A percentile compares a stretch with the other conserved stretches of the same genome.
These are phyloP conservation scores for Galaxea fascicularis DNA, from an alignment of 92 coral and sea anemone species.

Conservation along the genomic window DNA sequence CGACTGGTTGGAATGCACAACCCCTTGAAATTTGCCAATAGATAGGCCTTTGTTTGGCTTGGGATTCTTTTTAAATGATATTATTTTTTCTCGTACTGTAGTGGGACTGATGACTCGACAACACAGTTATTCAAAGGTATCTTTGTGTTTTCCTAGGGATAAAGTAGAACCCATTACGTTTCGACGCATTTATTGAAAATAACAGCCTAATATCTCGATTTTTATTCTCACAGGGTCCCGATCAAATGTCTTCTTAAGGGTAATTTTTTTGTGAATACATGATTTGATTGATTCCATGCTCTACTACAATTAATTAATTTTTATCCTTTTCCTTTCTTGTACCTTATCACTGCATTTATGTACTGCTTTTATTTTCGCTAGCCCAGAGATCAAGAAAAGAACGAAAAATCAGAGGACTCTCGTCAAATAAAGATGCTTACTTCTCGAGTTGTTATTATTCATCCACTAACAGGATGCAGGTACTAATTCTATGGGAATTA, in stretches of 20 bases:
- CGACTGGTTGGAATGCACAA: too few relatives aligned
- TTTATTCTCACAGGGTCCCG: constrained; percentile 17
- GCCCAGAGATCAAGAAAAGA: constrained; percentile 24
- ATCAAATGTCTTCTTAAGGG: constrained; percentile 38
- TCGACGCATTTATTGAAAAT: not conserved
- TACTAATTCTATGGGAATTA: not conserved
- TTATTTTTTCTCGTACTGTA: not conserved
- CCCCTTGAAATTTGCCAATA: too few relatives aligned
- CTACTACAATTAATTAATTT: too few relatives aligned
- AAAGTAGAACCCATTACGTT: too few relatives aligned
- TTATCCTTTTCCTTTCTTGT: too few relatives aligned
- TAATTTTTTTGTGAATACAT: not conserved
- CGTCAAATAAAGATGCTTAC: constrained; percentile 68
- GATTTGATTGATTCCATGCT: not conserved
- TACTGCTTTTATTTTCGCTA: not conserved
- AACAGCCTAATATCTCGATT: not conserved
- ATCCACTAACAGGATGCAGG: constrained; percentile 97
- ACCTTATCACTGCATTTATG: too few relatives aligned
- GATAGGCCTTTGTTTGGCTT: too few relatives aligned
- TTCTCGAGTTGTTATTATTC: constrained; percentile 88
- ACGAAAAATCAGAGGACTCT: constrained; percentile 8
- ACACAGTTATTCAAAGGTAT: constrained; percentile 22
- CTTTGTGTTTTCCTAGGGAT: too few relatives aligned
- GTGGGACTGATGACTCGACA: not conserved
- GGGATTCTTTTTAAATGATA: too few relatives aligned